phyloP scores from a whole-genome alignment of 2,797 vertebrate species.

The Enteromius paludinosus region DNA sequence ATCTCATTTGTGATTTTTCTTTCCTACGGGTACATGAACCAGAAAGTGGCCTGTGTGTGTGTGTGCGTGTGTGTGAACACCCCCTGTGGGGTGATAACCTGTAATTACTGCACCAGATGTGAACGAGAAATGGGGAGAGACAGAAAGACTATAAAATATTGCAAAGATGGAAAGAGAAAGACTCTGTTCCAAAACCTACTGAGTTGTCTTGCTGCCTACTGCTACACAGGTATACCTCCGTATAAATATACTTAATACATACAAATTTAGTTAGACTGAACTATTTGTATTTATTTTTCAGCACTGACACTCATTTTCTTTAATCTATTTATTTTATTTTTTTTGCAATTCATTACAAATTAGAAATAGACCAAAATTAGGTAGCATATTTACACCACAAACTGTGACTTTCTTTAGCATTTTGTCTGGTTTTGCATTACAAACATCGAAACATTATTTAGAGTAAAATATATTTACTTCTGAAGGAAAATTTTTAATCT shows the following conservation, averaged over 20 bases:
- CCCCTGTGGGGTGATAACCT: slow-evolving; percentile 63
- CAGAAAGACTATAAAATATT: slow-evolving; percentile 20
- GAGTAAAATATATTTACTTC: not conserved
- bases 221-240: not conserved
- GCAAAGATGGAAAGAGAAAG: slow-evolving; percentile 26
- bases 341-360: not conserved
- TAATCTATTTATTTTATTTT: not conserved
- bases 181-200: slow-evolving; percentile 7
- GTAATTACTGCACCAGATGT: slow-evolving; percentile 67
- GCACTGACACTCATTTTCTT: too few relatives aligned
- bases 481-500: not conserved
- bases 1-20: slow-evolving; percentile 15
- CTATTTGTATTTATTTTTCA: not conserved
- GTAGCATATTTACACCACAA: not conserved
- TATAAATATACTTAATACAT: not conserved
- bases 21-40: slow-evolving; percentile 37
- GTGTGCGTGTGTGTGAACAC: slow-evolving; percentile 47
- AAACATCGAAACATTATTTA: not conserved
- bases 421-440: not conserved
- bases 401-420: not conserved
- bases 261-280: not conserved
- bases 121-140: slow-evolving; percentile 39
- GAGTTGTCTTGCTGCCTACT: not conserved
- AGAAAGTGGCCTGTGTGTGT: slow-evolving; percentile 35
- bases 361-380: not conserved